Percentiles rank a stretch among this genome's conserved stretches.
Evolutionary conservation across 2,113 vertebrate species (phyloP).

Genomic region (Speoplatyrhinus poulsoni): DNA sequence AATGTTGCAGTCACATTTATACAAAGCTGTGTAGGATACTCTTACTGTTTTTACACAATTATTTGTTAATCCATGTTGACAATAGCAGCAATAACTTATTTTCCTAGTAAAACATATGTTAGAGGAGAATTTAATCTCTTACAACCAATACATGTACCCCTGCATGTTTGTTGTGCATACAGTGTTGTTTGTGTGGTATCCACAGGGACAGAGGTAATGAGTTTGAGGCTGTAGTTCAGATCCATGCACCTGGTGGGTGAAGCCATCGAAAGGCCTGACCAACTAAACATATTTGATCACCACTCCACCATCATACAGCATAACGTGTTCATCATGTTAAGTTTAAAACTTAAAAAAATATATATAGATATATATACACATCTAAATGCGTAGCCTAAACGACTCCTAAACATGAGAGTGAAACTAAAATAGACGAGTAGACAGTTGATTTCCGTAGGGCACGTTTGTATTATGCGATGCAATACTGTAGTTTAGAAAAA

Average conservation of each 20-base stretch:
- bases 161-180: background rate
- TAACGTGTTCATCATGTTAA: background rate
- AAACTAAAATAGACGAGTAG: background rate
- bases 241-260: conserved; percentile 45
- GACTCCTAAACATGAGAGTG: background rate
- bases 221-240: conserved; percentile 17
- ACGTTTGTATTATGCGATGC: conserved; percentile 53
- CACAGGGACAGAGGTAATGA: conserved; percentile 35
- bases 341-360: conserved; percentile 3
- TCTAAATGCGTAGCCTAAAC: background rate
- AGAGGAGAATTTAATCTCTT: too few relatives aligned
- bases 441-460: conserved; percentile 20
- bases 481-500: conserved; percentile 15
- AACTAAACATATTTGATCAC: conserved; percentile 34
- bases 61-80: too few relatives aligned
- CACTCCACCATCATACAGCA: background rate
- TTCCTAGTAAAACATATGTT: too few relatives aligned
- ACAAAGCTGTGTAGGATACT: too few relatives aligned
- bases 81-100: too few relatives aligned
- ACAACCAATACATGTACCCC: background rate
- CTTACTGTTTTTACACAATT: too few relatives aligned
- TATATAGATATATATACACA: background rate
- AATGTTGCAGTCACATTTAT: too few relatives aligned
- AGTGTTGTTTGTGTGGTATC: background rate
- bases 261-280: conserved; percentile 33